These are phyloP conservation scores for Melanargia galathea DNA, from an alignment of 2,888 invertebrate species.

Conservation along the genomic window DNA sequence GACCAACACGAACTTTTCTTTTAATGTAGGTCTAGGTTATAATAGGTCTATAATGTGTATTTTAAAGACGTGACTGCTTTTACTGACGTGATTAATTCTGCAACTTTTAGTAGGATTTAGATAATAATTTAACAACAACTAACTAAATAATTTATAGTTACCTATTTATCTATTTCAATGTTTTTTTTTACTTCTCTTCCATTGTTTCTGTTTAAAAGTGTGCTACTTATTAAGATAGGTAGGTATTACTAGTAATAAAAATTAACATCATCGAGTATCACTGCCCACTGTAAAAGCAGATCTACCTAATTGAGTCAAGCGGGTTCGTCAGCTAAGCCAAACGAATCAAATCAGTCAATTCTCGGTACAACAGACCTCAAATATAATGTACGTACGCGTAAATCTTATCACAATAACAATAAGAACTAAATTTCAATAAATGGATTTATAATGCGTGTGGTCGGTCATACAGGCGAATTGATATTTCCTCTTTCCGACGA, in stretches of 20 bases:
- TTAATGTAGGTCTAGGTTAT: no score
- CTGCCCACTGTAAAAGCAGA: slow-evolving; percentile 42
- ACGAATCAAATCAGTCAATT: slow-evolving; percentile 59
- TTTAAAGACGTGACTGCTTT: no score
- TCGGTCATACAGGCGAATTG: slow-evolving; percentile 66
- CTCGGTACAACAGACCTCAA: slow-evolving; percentile 45
- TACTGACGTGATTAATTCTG: no score
- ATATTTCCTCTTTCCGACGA: slow-evolving; percentile 79
- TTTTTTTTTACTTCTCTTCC: no score
- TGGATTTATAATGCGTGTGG: slow-evolving; percentile 25
- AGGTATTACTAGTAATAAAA: not conserved
- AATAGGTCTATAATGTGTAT: no score
- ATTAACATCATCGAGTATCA: slow-evolving; percentile 41
- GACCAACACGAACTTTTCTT: no score
- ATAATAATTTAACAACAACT: no score
- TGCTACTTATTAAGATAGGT: not conserved
- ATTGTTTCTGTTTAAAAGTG: not conserved
- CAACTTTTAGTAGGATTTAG: no score
- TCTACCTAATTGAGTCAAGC: slow-evolving; percentile 60
- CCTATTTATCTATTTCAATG: no score
- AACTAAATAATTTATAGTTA: no score
- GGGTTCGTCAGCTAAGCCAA: slow-evolving; percentile 55
- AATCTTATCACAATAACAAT: slow-evolving; percentile 30
- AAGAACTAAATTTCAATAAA: slow-evolving; percentile 27
- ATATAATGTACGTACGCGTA: slow-evolving; percentile 18